Base-by-base conservation (phyloP, 1,140 invertebrate species). In the Melitaea cinxia region DNA sequence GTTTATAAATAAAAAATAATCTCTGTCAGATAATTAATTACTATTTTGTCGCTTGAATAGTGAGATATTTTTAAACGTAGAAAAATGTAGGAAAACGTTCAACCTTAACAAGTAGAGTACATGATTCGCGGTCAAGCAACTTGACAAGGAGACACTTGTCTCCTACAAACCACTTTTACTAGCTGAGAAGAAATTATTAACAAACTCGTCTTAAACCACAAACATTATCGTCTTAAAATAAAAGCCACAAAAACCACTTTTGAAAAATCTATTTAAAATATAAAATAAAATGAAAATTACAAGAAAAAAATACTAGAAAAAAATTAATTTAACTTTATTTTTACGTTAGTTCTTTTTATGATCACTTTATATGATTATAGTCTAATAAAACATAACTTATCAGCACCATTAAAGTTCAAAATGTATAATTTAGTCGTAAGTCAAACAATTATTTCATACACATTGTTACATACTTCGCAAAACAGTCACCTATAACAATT, bases 101-200 rank as follows among this genome's bases (percentile, higher is more conserved):
- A 28, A 58, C 47, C 42, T n/a, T 65, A 45, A 49, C 42, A 39
- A 26, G 52, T 30, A 12, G 39, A 26, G 52, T 24, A 50, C 50
- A 37, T 23, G 30, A 30, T 39, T 49, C 33, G 62, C 21, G 54
- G 42, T 59, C 56, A 30, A 56, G 54, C 42, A n/a, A 24, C 42
- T 6, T 53, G 55, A 67, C 64, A 59, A 68, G 52, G 59, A 69
- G 71, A 73, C 70, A 62, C 30, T 58, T 72, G 67, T 70, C 65
- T 68, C 53, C 63, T 62, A 49, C 50, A 53, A 69, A 62, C 73
- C 60, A 56, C 69, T 75, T 67, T 75, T 67, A 70, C 73, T 42
- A 1, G 37, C 37, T 64, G 50, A 56, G 49, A 53, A 61, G 53
- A 69, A 73, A 67, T 42, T 59, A 62, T 55, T 67, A 57, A 39